Percentiles rank a stretch among this genome's conserved stretches.
phyloP scores from a whole-genome alignment of 2,113 vertebrate genomes.

The Talpa occidentalis region DNA sequence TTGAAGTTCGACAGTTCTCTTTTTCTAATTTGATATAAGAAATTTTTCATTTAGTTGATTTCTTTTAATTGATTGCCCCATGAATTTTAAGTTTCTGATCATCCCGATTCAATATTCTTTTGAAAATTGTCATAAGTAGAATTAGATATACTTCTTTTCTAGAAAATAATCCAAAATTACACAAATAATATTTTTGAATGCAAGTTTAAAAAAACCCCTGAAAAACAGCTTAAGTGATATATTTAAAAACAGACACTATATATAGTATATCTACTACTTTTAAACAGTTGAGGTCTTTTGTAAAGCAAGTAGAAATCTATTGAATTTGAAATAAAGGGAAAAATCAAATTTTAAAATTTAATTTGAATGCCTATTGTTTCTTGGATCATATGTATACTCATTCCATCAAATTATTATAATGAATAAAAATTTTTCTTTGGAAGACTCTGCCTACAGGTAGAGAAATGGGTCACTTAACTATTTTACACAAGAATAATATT shows the following conservation, averaged over 20 bases:
- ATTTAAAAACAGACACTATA: neutral
- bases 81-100: neutral
- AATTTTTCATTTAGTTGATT: neutral
- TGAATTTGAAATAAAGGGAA: neutral
- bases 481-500: neutral
- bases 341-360: neutral
- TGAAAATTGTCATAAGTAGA: neutral
- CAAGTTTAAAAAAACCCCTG: neutral
- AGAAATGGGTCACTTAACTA: neutral
- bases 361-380: constrained; percentile 21
- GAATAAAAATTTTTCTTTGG: neutral
- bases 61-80: neutral
- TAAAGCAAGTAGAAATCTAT: neutral
- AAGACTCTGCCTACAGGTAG: neutral
- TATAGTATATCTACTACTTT: neutral
- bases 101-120: neutral
- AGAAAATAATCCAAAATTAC: neutral
- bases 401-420: neutral
- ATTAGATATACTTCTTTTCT: neutral
- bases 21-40: neutral
- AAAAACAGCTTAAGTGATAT: neutral
- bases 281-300: neutral
- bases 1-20: neutral
- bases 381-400: neutral
- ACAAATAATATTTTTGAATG: neutral